These are phyloP conservation scores for Diplazon laetatorius DNA, from an alignment of 2,888 invertebrate genomes.

Conservation along the genomic window DNA sequence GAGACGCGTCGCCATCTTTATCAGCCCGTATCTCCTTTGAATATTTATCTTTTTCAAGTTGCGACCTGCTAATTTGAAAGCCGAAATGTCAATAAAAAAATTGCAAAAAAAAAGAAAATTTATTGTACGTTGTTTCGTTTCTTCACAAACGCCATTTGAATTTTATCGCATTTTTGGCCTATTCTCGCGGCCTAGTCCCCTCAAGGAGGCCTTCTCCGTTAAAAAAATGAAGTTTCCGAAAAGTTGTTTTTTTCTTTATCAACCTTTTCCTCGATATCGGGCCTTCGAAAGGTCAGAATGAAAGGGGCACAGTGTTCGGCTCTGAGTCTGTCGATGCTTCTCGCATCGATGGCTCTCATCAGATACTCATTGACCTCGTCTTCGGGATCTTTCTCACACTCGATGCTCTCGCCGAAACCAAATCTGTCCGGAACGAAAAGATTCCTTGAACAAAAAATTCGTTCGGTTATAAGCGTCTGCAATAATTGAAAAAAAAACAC, in stretches of 20 bases:
- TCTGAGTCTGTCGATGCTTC: constrained; percentile 94
- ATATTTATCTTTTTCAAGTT: too few species aligned
- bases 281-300: constrained; percentile 92
- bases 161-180: too few species aligned
- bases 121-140: too few species aligned
- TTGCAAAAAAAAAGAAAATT: too few species aligned
- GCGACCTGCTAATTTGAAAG: too few species aligned
- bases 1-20: too few species aligned
- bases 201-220: too few species aligned
- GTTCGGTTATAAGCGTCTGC: constrained; percentile 3
- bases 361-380: constrained; percentile 98
- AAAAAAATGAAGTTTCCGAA: neutral
- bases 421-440: constrained; percentile 83
- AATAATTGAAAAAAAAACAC: neutral
- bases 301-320: constrained; percentile 94
- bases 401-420: constrained; percentile 88
- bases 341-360: constrained; percentile 97
- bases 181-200: too few species aligned
- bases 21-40: too few species aligned
- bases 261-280: constrained; percentile 92
- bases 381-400: constrained; percentile 90
- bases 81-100: too few species aligned
- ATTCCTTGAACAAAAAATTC: constrained; percentile 61
- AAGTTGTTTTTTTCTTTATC: neutral
- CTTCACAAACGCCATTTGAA: too few species aligned